These are phyloP conservation scores for Pelmatolapia mariae DNA, from an alignment of 2,113 vertebrate species.

Conservation along the genomic window DNA sequence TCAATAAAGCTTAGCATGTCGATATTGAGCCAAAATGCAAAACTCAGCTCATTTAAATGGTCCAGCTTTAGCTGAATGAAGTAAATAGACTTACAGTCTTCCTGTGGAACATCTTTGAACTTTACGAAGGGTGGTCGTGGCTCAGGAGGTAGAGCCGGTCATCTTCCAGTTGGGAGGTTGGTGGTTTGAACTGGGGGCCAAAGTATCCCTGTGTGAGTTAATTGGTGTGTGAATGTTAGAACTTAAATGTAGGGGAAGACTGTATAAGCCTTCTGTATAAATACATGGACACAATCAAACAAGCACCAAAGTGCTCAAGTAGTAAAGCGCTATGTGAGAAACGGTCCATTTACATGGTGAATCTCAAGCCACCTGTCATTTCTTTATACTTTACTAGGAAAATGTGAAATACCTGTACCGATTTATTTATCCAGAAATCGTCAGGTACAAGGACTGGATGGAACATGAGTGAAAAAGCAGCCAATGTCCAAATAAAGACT, in stretches of 20 bases:
- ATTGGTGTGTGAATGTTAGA: background rate
- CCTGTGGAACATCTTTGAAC: background rate
- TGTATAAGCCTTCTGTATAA: background rate
- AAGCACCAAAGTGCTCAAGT: background rate
- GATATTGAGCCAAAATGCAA: background rate
- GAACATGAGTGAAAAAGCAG: background rate
- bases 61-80: rapidly evolving
- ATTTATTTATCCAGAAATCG: background rate
- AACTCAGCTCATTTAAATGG: background rate
- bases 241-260: background rate
- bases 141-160: rapidly evolving
- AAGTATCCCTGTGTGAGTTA: background rate
- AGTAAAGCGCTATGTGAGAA: rapidly evolving
- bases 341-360: background rate
- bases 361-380: rapidly evolving
- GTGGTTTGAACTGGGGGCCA: background rate
- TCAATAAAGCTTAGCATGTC: background rate
- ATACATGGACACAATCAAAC: background rate
- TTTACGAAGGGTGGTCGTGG: background rate
- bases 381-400: background rate
- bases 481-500: background rate
- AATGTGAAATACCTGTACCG: rapidly evolving
- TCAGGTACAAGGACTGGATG: background rate
- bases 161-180: background rate
- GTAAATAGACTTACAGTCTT: background rate